A percentile compares a stretch with the other conserved stretches of the same genome.
phyloP scores from a whole-genome alignment of 2,113 vertebrate genomes.

The Esox niger region DNA sequence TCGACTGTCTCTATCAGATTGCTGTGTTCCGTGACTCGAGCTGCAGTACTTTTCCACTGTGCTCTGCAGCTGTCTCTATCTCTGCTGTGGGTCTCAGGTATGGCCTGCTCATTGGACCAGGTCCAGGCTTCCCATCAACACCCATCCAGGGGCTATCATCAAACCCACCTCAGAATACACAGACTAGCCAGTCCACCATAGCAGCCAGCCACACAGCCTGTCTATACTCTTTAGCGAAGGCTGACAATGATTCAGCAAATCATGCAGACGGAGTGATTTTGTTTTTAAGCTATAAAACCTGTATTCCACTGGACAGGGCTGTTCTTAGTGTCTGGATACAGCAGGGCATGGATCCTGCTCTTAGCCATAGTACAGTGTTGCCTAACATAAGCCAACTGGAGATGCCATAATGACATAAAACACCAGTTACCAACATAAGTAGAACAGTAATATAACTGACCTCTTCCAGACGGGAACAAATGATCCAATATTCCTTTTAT shows the following conservation, averaged over 20 bases:
- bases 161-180: constrained; percentile 12
- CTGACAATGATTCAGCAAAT: too few relatives aligned
- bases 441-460: too few relatives aligned
- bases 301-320: not conserved
- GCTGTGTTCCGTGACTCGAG: not conserved
- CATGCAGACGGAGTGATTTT: not conserved
- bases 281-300: too few relatives aligned
- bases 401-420: too few relatives aligned
- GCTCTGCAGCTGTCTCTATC: constrained; percentile 7
- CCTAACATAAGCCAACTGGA: too few relatives aligned
- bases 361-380: too few relatives aligned
- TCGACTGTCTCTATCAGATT: not conserved
- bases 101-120: constrained; percentile 15
- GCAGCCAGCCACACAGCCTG: not conserved
- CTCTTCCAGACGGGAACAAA: too few relatives aligned
- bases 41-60: constrained; percentile 28
- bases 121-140: constrained; percentile 20
- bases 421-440: too few relatives aligned
- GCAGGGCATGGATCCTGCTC: too few relatives aligned
- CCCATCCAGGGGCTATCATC: constrained; percentile 26
- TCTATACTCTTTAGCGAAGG: constrained; percentile 20
- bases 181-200: not conserved
- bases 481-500: too few relatives aligned
- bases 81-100: constrained; percentile 23
- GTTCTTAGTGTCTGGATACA: too few relatives aligned